Percentiles rank a stretch among this genome's conserved stretches.
phyloP scores from a whole-genome alignment of 1,140 invertebrate genomes.

The Papilio polytes region DNA sequence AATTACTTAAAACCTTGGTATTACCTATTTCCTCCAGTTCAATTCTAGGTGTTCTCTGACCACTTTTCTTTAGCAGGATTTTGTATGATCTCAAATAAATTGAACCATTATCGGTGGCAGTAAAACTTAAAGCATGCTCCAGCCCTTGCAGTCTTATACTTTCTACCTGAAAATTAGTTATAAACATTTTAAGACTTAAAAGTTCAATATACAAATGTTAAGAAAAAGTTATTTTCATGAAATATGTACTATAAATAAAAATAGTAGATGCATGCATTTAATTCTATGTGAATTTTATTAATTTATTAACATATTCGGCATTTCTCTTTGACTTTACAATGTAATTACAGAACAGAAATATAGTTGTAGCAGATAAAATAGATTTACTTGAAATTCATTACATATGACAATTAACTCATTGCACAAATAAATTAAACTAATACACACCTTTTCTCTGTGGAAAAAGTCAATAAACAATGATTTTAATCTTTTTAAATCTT shows the following conservation, averaged over 20 bases:
- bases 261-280: too few species aligned
- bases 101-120: conserved; percentile 89
- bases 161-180: conserved; percentile 82
- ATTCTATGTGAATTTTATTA: too few species aligned
- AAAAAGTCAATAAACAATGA: conserved; percentile 97
- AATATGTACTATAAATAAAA: too few species aligned
- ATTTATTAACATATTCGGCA: too few species aligned
- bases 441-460: conserved; percentile 89
- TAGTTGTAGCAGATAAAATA: too few species aligned
- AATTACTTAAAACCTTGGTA: background rate
- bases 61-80: conserved; percentile 95
- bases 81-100: conserved; percentile 96
- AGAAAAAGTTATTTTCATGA: too few species aligned
- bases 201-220: too few species aligned
- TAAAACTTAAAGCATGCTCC: conserved; percentile 96
- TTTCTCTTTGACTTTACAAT: too few species aligned
- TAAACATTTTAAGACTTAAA: too few species aligned
- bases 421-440: background rate
- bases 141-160: conserved; percentile 95
- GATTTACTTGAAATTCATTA: too few species aligned
- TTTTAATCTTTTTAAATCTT: conserved; percentile 92
- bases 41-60: conserved; percentile 92
- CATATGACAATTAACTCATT: too few species aligned
- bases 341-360: too few species aligned
- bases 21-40: conserved; percentile 96